Evolutionary conservation across 2,888 invertebrate species (phyloP), one percentile per base, ranked within the genome.

Genomic region (Synergus japonicus): DNA sequence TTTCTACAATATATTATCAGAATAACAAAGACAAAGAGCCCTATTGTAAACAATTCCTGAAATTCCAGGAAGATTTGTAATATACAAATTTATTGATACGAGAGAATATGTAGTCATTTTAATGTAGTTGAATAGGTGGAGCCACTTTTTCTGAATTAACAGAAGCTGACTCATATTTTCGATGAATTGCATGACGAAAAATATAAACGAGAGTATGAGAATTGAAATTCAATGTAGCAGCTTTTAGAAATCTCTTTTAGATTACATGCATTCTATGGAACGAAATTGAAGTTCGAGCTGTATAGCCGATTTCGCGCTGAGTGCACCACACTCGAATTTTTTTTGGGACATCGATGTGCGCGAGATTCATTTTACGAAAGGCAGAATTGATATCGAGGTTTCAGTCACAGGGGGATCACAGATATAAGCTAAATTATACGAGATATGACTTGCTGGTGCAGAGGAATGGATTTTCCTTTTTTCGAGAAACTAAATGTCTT

Each of bases 221-320:
- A 37, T 73, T 73, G 54, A 54, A 73, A 73, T 73, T 73, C 54
- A 73, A 37, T 73, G 41, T 54, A 73, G 73, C 54, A 73, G 73
- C 54, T 73, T 73, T 58, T 29, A 73, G 54, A 73, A 73, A 73
- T 73, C 54, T 54, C 37, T 73, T 73, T 58, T 73, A 73, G 73
- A 73, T 73, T 73, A 58, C 73, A 58, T 49, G 18, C 41, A 73
- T 73, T 73, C 73, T 54, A 37, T 54, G n/a, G 37, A 73, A 54
- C 54, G 73, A 41, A 73, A 73, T 73, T 73, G 54, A 73, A 73
- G 73, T 73, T 73, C 37, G 54, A 73, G 73, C 73, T 73, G 73
- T 73, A 73, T 73, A 37, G 54, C 10, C 54, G 73, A 54, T 41
- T 73, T 73, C 37, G 37, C 73, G 41, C 54, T 73, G 37, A 73